phyloP scores from a whole-genome alignment of 2,888 invertebrate species.

The Pherbina coryleti region DNA sequence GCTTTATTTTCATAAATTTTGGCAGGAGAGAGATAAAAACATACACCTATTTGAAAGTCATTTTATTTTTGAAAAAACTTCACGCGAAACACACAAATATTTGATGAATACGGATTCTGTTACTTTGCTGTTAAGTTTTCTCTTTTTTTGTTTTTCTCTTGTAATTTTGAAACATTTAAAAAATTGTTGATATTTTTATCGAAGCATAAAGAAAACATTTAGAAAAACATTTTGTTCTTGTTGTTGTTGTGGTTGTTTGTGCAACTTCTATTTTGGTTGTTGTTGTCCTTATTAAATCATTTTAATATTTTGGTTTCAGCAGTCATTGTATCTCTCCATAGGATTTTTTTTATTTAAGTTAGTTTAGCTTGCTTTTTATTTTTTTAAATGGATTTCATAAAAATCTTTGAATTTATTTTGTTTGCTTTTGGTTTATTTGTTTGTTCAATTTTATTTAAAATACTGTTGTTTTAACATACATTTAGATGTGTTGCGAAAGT shows the following conservation, averaged over 20 bases:
- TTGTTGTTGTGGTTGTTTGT: slow-evolving; percentile 25
- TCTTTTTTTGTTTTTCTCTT: background rate
- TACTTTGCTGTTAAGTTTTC: slow-evolving; percentile 5
- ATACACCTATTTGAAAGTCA: background rate
- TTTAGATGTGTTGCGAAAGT: slow-evolving; percentile 5
- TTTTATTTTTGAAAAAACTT: background rate
- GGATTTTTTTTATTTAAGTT: slow-evolving; percentile 41
- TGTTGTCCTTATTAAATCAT: slow-evolving; percentile 18
- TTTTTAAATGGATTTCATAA: background rate
- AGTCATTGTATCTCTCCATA: slow-evolving; percentile 57
- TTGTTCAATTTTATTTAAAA: background rate
- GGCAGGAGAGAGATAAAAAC: slow-evolving; percentile 36
- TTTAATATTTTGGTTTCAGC: slow-evolving; percentile 41
- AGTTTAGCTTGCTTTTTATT: slow-evolving; percentile 16
- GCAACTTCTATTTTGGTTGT: slow-evolving; percentile 34
- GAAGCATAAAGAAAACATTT: slow-evolving; percentile 1
- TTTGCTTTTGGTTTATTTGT: background rate
- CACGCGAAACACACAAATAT: slow-evolving; percentile 1
- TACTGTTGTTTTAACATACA: background rate
- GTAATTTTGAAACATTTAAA: background rate
- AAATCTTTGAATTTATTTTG: background rate
- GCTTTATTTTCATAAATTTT: slow-evolving; percentile 3
- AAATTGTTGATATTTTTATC: background rate
- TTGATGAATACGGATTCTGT: slow-evolving; percentile 6
- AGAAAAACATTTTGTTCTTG: background rate